These are phyloP conservation scores for Eubasilissa splendida DNA, from an alignment of 2,888 invertebrate genomes.

Conservation along the genomic window DNA sequence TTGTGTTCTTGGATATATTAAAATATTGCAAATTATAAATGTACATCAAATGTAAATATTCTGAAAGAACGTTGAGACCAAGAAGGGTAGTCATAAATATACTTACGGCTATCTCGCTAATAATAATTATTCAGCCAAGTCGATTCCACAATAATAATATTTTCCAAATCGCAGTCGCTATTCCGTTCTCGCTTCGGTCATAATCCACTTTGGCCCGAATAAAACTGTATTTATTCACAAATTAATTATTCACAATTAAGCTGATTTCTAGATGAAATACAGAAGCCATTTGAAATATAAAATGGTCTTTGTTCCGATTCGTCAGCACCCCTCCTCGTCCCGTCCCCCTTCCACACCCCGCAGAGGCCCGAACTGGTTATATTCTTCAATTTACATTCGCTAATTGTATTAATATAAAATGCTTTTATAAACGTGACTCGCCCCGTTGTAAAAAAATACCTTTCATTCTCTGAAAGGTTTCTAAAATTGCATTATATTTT, in stretches of 20 bases:
- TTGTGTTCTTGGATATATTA: too few species aligned
- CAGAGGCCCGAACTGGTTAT: conserved; percentile 40
- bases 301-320: conserved; percentile 58
- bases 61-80: too few species aligned
- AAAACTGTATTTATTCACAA: conserved; percentile 59
- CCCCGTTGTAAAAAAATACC: conserved; percentile 26
- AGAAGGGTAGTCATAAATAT: too few species aligned
- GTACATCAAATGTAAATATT: too few species aligned
- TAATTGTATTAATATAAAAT: conserved; percentile 56
- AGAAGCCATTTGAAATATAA: conserved; percentile 58
- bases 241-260: conserved; percentile 59
- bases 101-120: too few species aligned
- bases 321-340: conserved; percentile 42
- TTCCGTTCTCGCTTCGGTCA: conserved; percentile 38
- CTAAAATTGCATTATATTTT: conserved; percentile 10
- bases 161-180: conserved; percentile 37
- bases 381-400: conserved; percentile 58
- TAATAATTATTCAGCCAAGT: too few species aligned
- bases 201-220: conserved; percentile 56
- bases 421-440: conserved; percentile 32
- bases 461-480: conserved; percentile 23
- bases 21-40: too few species aligned
- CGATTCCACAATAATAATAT: conserved; percentile 28
- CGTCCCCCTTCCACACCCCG: conserved; percentile 31
- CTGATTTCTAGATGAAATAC: conserved; percentile 58